phyloP scores from a whole-genome alignment of 2,888 invertebrate genomes.

The Hypomecis punctinalis region DNA sequence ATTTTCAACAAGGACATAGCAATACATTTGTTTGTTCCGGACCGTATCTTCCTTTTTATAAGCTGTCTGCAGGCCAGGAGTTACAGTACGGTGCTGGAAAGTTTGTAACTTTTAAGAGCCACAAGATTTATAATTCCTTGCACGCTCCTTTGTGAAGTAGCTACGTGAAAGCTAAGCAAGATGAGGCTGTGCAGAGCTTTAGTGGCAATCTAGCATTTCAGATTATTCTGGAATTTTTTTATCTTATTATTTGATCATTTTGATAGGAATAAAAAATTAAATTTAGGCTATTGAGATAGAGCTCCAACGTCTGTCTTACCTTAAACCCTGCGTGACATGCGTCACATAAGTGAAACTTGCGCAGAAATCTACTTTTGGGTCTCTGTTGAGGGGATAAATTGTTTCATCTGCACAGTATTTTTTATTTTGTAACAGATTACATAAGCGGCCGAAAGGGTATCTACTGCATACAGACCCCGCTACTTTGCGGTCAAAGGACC shows the following conservation, averaged over 20 bases:
- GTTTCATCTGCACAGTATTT: too few species aligned
- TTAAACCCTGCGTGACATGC: too few species aligned
- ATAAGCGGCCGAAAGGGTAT: too few species aligned
- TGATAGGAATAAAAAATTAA: too few species aligned
- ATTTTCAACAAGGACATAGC: slow-evolving; percentile 65
- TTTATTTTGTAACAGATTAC: too few species aligned
- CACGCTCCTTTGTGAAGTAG: slow-evolving; percentile 7
- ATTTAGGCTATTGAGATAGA: not conserved
- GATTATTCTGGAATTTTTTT: not conserved
- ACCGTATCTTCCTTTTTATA: slow-evolving; percentile 72
- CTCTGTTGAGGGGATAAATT: too few species aligned
- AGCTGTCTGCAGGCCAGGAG: slow-evolving; percentile 63
- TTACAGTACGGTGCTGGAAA: slow-evolving; percentile 49
- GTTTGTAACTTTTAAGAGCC: slow-evolving; percentile 31
- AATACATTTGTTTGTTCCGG: slow-evolving; percentile 75
- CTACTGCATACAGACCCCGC: too few species aligned
- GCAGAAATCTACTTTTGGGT: too few species aligned
- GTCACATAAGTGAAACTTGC: too few species aligned
- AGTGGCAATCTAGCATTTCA: slow-evolving; percentile 22
- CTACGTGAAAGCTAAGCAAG: slow-evolving; percentile 14
- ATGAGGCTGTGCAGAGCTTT: not conserved
- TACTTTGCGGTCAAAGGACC: too few species aligned
- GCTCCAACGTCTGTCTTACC: not conserved
- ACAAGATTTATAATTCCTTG: slow-evolving; percentile 25
- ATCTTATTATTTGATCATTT: too few species aligned